phyloP scores from a whole-genome alignment of 2,113 vertebrate species.

The Gymnarchus niloticus region DNA sequence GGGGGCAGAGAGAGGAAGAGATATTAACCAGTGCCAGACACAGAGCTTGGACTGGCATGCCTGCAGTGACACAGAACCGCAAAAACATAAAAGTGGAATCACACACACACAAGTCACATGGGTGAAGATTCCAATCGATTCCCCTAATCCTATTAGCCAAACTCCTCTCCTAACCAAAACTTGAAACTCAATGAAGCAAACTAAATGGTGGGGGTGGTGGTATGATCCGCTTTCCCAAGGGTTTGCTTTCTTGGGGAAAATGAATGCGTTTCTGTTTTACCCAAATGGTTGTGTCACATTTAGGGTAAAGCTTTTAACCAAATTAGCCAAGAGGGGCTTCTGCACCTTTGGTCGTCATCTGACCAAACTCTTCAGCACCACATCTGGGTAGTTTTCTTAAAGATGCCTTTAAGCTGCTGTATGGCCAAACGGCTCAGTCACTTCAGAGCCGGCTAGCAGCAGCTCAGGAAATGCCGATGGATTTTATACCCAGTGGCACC shows the following conservation, averaged over 20 bases:
- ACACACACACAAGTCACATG: neutral
- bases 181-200: no score
- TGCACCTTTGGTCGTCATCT: neutral
- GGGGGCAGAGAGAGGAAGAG: neutral
- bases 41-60: neutral
- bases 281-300: neutral
- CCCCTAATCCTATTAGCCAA: no score
- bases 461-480: neutral
- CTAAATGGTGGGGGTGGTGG: neutral
- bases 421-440: neutral
- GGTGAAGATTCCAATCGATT: no score
- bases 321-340: neutral
- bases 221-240: neutral
- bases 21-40: neutral
- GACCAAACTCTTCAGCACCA: no score
- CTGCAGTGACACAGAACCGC: neutral
- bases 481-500: no score
- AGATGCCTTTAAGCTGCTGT: neutral
- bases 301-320: neutral
- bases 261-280: neutral
- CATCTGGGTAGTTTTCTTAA: neutral
- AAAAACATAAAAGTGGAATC: no score
- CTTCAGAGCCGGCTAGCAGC: neutral
- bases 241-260: neutral
- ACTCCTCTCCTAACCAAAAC: no score